Conservation (phyloP, 37 sponge, comb jelly and placozoan species). For the Aplysina aerophoba region DNA sequence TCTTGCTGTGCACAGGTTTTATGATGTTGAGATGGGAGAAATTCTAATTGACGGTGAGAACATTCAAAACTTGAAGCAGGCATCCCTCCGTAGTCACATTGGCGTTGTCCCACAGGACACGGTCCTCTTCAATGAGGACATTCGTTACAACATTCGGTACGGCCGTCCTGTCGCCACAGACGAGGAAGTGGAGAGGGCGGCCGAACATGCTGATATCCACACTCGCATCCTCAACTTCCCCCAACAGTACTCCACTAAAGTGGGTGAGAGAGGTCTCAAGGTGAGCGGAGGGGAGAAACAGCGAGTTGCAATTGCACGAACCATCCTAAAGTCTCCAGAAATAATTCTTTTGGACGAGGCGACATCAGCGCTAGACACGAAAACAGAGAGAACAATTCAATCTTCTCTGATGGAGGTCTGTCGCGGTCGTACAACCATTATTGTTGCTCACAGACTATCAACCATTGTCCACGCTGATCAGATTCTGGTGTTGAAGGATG, state of each 20-base stretch:
- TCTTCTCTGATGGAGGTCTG: constrained; percentile 84
- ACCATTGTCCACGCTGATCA: constrained; percentile 95
- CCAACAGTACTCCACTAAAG: constrained; percentile 84
- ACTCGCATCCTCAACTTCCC: constrained; percentile 83
- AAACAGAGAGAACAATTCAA: constrained; percentile 96
- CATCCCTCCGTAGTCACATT: constrained; percentile 73
- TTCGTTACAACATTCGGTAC: constrained; percentile 94
- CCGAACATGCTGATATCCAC: constrained; percentile 93
- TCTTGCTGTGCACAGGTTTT: constrained; percentile 56
- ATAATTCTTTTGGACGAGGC: constrained; percentile 96
- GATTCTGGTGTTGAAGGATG: constrained; percentile 94
- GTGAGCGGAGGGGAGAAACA: constrained; percentile 99
- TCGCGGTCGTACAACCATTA: constrained; percentile 83
- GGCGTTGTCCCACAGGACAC: constrained; percentile 99
- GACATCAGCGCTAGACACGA: constrained; percentile 97
- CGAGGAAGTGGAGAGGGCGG: constrained; percentile 81
- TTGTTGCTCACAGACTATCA: constrained; percentile 96
- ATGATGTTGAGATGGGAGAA: constrained; percentile 68
- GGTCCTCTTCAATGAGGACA: constrained; percentile 95
- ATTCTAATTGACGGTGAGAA: constrained; percentile 95
- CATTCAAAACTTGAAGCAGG: constrained; percentile 65
- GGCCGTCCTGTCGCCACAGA: constrained; percentile 81
- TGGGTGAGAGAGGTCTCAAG: constrained; percentile 98
- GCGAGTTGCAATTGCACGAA: constrained; percentile 96
- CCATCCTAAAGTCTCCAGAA: constrained; percentile 93